phyloP scores from a whole-genome alignment of 23 tunicate genomes.

The Styela plicata region DNA sequence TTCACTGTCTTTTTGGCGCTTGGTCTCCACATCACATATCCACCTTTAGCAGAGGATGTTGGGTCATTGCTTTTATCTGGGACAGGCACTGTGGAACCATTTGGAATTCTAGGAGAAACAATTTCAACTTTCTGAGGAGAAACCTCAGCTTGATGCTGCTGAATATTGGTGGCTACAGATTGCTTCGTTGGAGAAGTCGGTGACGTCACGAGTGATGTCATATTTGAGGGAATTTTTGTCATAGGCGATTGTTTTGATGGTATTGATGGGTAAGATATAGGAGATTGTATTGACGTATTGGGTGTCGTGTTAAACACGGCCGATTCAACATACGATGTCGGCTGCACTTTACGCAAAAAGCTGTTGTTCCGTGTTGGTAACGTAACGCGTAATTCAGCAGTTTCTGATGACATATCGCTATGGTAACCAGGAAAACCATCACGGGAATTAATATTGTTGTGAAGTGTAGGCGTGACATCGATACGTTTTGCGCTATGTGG shows the following conservation, averaged over 20 bases:
- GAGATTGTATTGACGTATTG: neutral
- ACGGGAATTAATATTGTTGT: neutral
- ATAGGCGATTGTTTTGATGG: neutral
- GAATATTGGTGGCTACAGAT: neutral
- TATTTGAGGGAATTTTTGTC: neutral
- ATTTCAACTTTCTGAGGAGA: constrained; percentile 2
- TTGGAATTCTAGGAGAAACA: neutral
- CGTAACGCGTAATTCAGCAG: constrained; percentile 45
- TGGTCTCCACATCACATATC: constrained; percentile 13
- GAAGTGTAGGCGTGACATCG: neutral
- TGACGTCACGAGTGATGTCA: neutral
- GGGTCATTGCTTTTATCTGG: neutral
- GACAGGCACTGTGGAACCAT: neutral
- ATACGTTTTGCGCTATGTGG: neutral
- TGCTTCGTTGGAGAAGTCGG: neutral
- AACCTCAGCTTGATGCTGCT: neutral
- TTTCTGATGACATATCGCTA: neutral
- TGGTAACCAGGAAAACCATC: neutral
- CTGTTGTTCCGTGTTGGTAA: constrained; percentile 61
- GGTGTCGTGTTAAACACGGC: neutral
- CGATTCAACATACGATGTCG: neutral
- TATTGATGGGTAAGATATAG: neutral
- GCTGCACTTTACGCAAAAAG: constrained; percentile 71
- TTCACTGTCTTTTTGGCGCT: neutral
- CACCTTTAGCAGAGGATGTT: neutral